Evolutionary conservation across 1,140 invertebrate species (phyloP).

Genomic region (Harpegnathos saltator): DNA sequence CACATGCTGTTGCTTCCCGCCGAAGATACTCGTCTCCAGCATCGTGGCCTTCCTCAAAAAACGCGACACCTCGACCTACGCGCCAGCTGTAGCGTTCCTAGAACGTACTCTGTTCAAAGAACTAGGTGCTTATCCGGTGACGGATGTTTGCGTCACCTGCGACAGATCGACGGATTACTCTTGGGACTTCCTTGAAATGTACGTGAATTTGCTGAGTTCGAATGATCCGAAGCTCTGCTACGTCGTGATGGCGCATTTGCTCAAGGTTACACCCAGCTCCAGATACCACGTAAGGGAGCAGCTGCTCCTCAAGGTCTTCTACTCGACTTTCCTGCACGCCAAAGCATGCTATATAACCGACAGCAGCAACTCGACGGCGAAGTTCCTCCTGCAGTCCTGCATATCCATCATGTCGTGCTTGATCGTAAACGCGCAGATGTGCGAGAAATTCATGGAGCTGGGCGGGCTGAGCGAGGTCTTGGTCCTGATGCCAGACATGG

Average conservation of each 20-base stretch:
- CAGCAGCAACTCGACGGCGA: constrained; percentile 83
- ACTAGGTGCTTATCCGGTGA: constrained; percentile 83
- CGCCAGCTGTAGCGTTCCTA: constrained; percentile 83
- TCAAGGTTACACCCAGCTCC: constrained; percentile 87
- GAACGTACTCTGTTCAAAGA: constrained; percentile 88
- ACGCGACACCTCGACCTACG: constrained; percentile 77
- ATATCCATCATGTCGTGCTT: constrained; percentile 88
- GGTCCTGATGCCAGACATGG: constrained; percentile 85
- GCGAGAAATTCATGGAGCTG: constrained; percentile 87
- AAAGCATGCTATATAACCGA: constrained; percentile 84
- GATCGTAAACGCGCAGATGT: constrained; percentile 86
- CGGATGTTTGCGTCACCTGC: constrained; percentile 76
- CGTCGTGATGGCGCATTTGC: constrained; percentile 87
- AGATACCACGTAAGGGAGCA: constrained; percentile 86
- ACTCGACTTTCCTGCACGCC: constrained; percentile 87
- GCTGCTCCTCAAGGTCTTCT: constrained; percentile 87
- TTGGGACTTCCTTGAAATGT: constrained; percentile 88
- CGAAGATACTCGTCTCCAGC: constrained; percentile 81
- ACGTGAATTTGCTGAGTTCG: constrained; percentile 86
- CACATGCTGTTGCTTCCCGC: constrained; percentile 89
- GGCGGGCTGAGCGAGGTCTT: constrained; percentile 87
- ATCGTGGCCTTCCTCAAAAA: constrained; percentile 82
- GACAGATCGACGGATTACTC: constrained; percentile 78
- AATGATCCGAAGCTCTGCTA: constrained; percentile 87
- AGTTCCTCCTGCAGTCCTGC: constrained; percentile 88